phyloP scores from a whole-genome alignment of 2,888 invertebrate genomes.

The Amblyjoppa proteus region DNA sequence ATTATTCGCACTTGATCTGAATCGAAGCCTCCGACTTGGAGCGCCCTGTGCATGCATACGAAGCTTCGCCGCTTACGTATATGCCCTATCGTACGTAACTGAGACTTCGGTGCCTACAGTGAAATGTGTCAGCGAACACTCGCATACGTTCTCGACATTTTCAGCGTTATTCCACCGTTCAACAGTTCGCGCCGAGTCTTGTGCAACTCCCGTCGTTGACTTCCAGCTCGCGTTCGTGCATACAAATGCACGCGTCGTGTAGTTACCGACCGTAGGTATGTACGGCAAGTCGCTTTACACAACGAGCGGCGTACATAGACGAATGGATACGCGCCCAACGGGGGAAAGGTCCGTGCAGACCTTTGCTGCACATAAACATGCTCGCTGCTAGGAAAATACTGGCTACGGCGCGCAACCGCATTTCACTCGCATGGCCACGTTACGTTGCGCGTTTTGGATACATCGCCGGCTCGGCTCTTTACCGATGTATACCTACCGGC shows the following conservation, averaged over 20 bases:
- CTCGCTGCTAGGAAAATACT: background rate
- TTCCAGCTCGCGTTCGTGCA: background rate
- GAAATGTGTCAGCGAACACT: conserved; percentile 56
- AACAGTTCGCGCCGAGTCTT: conserved; percentile 42
- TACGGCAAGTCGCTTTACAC: background rate
- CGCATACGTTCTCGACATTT: conserved; percentile 59
- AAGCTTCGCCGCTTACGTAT: background rate
- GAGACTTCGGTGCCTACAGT: conserved; percentile 8
- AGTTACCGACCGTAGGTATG: background rate
- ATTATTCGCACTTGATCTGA: background rate
- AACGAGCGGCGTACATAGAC: background rate
- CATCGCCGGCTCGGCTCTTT: conserved; percentile 41
- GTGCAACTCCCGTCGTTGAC: conserved; percentile 2
- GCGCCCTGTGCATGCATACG: background rate
- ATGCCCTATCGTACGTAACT: conserved; percentile 6
- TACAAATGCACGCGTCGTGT: background rate
- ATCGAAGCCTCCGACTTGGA: background rate
- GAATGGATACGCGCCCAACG: background rate
- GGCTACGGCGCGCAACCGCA: background rate
- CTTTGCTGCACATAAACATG: conserved; percentile 4
- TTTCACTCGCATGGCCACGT: conserved; percentile 3
- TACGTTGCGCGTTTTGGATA: conserved; percentile 12
- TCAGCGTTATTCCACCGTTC: conserved; percentile 34
- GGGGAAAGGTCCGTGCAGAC: conserved; percentile 20
- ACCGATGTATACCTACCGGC: conserved; percentile 8